Conservation (phyloP, 2,797 vertebrate species). For the Taenioides sp. region DNA sequence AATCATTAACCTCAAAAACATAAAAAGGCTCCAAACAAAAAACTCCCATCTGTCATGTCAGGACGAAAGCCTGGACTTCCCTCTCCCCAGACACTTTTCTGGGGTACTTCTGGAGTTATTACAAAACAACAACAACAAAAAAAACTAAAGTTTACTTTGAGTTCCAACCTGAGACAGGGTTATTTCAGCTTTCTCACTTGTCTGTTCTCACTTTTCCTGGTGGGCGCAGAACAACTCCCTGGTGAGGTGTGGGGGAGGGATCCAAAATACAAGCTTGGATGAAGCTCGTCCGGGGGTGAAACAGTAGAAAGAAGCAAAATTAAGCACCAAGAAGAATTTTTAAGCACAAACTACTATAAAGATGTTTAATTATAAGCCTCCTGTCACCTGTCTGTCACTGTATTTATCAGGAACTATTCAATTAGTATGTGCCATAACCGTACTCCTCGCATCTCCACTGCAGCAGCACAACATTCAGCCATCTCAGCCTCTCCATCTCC, state of each 20-base stretch:
- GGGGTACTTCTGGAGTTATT: neutral
- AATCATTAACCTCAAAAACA: too few relatives aligned
- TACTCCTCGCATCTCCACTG: too few relatives aligned
- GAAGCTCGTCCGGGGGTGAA: neutral
- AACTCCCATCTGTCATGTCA: neutral
- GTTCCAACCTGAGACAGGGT: slow-evolving; percentile 1
- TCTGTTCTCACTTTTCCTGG: slow-evolving; percentile 4
- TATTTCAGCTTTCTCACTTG: neutral
- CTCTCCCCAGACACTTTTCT: neutral
- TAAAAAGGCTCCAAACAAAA: neutral
- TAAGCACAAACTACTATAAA: neutral
- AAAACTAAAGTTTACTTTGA: neutral
- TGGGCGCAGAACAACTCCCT: slow-evolving; percentile 5
- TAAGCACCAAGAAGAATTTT: too few relatives aligned
- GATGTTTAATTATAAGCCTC: neutral
- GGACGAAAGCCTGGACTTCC: neutral
- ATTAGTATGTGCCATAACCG: too few relatives aligned
- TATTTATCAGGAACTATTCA: too few relatives aligned
- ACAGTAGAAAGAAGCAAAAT: neutral
- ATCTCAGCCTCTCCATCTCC: too few relatives aligned
- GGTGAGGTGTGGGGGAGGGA: slow-evolving; percentile 4
- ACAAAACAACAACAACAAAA: neutral
- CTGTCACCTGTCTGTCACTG: neutral
- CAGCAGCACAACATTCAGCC: too few relatives aligned
- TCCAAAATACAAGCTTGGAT: neutral